Conservation (phyloP, 2,113 vertebrate species). For the Panthera uncia region DNA sequence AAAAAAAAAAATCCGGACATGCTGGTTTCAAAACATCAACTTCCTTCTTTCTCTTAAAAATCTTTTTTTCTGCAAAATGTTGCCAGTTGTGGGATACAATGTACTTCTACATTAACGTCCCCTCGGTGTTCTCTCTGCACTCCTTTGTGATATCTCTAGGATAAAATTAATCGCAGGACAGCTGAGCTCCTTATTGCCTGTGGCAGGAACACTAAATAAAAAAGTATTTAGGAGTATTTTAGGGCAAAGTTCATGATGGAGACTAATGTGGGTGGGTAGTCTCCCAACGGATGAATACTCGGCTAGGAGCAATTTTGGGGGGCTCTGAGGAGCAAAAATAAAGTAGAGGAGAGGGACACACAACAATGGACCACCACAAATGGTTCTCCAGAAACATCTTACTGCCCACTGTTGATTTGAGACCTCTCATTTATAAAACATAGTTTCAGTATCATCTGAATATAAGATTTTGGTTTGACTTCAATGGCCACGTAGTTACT, state of each 20-base stretch:
- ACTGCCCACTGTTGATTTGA: neutral
- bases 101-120: neutral
- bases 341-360: neutral
- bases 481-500: neutral
- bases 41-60: conserved; percentile 28
- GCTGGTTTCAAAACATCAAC: neutral
- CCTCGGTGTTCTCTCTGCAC: neutral
- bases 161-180: neutral
- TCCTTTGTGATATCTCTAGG: neutral
- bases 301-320: neutral
- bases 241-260: neutral
- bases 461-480: neutral
- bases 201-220: neutral
- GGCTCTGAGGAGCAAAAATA: neutral
- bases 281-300: neutral
- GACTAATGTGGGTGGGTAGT: too few species aligned
- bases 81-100: neutral
- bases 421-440: neutral
- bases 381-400: neutral
- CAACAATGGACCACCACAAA: neutral
- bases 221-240: neutral
- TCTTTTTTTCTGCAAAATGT: conserved; percentile 12
- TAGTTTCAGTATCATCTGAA: neutral
- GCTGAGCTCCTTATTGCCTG: neutral
- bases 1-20: neutral